phyloP scores from a whole-genome alignment of 2,888 invertebrate species.

The Eupithecia insigniata region DNA sequence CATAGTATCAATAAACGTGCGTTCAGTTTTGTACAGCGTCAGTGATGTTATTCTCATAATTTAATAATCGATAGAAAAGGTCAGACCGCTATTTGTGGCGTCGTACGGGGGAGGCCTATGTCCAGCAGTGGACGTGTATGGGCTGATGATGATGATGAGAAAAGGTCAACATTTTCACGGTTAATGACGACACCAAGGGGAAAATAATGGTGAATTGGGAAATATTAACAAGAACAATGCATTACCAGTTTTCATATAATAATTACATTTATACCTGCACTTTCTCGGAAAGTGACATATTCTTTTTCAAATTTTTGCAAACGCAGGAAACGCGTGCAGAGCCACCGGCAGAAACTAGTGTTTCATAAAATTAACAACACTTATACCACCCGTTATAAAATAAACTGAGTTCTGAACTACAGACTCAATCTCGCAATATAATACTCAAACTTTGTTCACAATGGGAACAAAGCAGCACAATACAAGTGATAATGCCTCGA shows the following conservation, averaged over 20 bases:
- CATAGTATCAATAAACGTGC: neutral
- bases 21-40: neutral
- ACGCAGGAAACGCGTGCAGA: neutral
- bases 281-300: too few species aligned
- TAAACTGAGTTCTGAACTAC: neutral
- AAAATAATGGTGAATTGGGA: neutral
- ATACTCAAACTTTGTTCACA: neutral
- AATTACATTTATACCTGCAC: too few species aligned
- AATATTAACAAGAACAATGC: neutral
- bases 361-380: neutral
- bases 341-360: neutral
- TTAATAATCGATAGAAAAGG: too few species aligned
- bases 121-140: too few species aligned
- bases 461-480: conserved; percentile 4
- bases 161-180: neutral
- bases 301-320: too few species aligned
- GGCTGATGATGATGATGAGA: too few species aligned
- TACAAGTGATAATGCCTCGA: neutral
- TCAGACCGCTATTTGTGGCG: too few species aligned
- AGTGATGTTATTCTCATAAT: neutral
- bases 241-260: neutral
- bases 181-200: neutral
- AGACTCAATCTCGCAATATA: neutral
- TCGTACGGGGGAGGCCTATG: too few species aligned
- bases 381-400: neutral